These are phyloP conservation scores for Lydus trimaculatus DNA, from an alignment of 2,888 invertebrate species.

Conservation along the genomic window DNA sequence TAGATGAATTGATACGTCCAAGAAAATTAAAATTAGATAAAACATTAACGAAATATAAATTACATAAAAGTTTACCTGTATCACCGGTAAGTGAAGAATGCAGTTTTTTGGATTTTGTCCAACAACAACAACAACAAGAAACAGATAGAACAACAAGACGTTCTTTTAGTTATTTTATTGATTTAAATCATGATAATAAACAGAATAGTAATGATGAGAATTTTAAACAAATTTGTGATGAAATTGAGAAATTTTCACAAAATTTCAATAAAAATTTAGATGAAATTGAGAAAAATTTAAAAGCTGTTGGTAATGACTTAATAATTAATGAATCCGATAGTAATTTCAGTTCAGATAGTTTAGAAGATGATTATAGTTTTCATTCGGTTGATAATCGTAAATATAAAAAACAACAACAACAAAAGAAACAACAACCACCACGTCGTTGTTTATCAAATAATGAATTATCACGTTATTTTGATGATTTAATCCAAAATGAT, in stretches of 20 bases:
- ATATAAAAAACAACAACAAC: slow-evolving; percentile 15
- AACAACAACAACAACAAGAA: slow-evolving; percentile 49
- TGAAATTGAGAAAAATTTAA: slow-evolving; percentile 50
- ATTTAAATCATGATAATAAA: slow-evolving; percentile 64
- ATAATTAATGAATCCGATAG: slow-evolving; percentile 65
- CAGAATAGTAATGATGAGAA: slow-evolving; percentile 55
- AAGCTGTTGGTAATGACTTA: neutral
- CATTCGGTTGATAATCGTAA: slow-evolving; percentile 38
- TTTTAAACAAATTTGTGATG: slow-evolving; percentile 56
- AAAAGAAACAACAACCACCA: slow-evolving; percentile 59
- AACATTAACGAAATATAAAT: slow-evolving; percentile 56
- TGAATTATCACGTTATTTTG: slow-evolving; percentile 68
- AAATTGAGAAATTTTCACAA: slow-evolving; percentile 57
- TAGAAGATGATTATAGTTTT: slow-evolving; percentile 76
- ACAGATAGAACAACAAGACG: neutral
- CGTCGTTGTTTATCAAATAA: slow-evolving; percentile 79
- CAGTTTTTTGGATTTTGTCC: slow-evolving; percentile 56
- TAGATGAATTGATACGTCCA: slow-evolving; percentile 48
- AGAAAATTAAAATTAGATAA: slow-evolving; percentile 56
- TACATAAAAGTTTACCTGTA: slow-evolving; percentile 78
- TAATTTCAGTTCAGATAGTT: slow-evolving; percentile 80
- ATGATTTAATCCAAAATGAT: slow-evolving; percentile 27
- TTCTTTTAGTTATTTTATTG: slow-evolving; percentile 72
- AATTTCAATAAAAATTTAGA: slow-evolving; percentile 55
- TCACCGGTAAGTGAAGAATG: slow-evolving; percentile 82